A percentile compares a stretch with the other conserved stretches of the same genome.
These are phyloP conservation scores for Trichomalopsis sarcophagae DNA, from an alignment of 1,140 invertebrate genomes.

Conservation along the genomic window DNA sequence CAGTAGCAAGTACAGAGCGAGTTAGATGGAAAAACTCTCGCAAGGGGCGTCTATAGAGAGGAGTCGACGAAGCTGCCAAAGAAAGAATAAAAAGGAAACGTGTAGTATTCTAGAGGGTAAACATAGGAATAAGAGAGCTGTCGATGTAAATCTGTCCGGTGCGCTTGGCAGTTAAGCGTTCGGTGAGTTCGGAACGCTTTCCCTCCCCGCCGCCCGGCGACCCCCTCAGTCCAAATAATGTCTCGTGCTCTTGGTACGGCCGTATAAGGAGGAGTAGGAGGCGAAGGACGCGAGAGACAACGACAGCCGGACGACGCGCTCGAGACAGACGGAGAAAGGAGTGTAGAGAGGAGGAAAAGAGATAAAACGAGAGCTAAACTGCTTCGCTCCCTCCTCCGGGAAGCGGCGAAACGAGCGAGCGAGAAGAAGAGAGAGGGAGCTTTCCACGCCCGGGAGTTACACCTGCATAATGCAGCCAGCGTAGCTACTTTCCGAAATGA, in stretches of 20 bases:
- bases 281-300: conserved; percentile 8
- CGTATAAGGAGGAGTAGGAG: background rate
- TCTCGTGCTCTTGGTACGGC: conserved; percentile 14
- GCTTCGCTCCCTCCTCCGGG: background rate
- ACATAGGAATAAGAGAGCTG: conserved; percentile 33
- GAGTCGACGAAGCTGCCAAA: background rate
- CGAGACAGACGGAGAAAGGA: background rate
- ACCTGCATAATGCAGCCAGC: conserved; percentile 63
- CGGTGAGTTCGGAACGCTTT: conserved; percentile 18
- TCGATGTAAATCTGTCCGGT: conserved; percentile 49
- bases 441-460: conserved; percentile 29
- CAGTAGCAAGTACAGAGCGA: background rate
- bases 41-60: background rate
- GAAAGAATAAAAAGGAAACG: conserved; percentile 5
- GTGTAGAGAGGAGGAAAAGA: conserved; percentile 3
- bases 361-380: conserved; percentile 10
- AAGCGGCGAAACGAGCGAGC: conserved; percentile 2
- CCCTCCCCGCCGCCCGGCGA: background rate
- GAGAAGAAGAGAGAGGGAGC: conserved; percentile 3
- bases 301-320: conserved; percentile 16
- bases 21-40: background rate
- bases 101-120: conserved; percentile 4
- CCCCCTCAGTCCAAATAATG: conserved; percentile 26
- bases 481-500: conserved; percentile 62
- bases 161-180: conserved; percentile 29